Evolutionary conservation across 2,113 vertebrate species (phyloP).

Genomic region (Protobothrops flavoviridis): DNA sequence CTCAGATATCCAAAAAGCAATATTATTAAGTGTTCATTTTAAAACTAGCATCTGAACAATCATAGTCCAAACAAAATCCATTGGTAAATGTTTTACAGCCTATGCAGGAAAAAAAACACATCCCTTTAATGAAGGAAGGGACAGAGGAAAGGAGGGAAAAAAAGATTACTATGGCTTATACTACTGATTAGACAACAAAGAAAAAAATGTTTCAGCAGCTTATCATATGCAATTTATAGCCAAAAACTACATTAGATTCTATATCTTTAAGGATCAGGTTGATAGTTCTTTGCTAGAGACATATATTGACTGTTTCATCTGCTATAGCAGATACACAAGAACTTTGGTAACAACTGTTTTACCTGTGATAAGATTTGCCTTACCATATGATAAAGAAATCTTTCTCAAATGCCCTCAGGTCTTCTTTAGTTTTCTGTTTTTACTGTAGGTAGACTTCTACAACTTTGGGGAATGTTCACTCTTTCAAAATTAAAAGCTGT

Average conservation of each 20-base stretch:
- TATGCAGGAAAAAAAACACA: neutral
- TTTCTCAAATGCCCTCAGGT: slow-evolving; percentile 27
- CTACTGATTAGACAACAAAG: neutral
- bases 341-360: slow-evolving; percentile 17
- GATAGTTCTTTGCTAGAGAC: neutral
- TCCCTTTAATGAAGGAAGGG: neutral
- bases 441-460: neutral
- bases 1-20: neutral
- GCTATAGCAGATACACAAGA: slow-evolving; percentile 17
- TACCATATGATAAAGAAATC: slow-evolving; percentile 37
- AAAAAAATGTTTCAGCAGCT: neutral
- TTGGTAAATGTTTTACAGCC: neutral
- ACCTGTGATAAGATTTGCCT: slow-evolving; percentile 31
- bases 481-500: neutral
- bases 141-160: neutral
- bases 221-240: neutral
- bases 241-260: neutral
- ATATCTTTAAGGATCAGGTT: neutral
- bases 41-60: neutral
- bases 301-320: slow-evolving; percentile 36
- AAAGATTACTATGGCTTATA: neutral
- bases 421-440: slow-evolving; percentile 13
- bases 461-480: neutral
- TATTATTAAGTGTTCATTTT: neutral
- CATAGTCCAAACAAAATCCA: neutral